Evolutionary conservation across 2,797 vertebrate genomes (phyloP).

Genomic region (Capromys pilorides): DNA sequence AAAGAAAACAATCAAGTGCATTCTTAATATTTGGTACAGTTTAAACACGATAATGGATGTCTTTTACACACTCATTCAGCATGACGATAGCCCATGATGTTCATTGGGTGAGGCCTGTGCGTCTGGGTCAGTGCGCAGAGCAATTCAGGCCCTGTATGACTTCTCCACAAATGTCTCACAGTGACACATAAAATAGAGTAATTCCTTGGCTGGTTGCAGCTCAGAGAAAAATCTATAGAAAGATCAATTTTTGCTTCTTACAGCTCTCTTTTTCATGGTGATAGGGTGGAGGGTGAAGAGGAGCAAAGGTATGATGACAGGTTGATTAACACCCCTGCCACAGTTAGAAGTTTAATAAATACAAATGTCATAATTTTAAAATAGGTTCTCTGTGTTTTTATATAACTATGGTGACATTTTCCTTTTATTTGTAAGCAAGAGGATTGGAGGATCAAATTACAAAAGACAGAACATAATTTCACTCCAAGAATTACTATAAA

Average conservation of each 20-base stretch:
- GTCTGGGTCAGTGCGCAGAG: not conserved
- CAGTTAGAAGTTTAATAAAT: constrained; percentile 35
- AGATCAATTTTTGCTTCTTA: constrained; percentile 63
- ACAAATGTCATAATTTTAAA: constrained; percentile 33
- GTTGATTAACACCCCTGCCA: not conserved
- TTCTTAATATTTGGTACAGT: constrained; percentile 29
- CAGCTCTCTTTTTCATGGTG: constrained; percentile 6
- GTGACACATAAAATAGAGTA: constrained; percentile 22
- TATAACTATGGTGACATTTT: not conserved
- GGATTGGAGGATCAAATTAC: not conserved
- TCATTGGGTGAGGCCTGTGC: constrained; percentile 26
- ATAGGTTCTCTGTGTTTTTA: constrained; percentile 7
- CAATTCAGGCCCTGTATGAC: not conserved
- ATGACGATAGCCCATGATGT: constrained; percentile 52
- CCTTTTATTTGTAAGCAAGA: not conserved
- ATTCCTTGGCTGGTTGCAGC: constrained; percentile 50
- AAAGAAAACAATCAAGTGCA: constrained; percentile 1
- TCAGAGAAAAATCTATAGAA: constrained; percentile 57
- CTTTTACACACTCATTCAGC: not conserved
- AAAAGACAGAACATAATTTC: constrained; percentile 4
- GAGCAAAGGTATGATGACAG: not conserved
- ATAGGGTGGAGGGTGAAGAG: not conserved
- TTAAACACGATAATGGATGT: constrained; percentile 38
- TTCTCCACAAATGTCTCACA: not conserved
- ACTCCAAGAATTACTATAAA: not conserved